A percentile compares a stretch with the other conserved stretches of the same genome.
These are phyloP conservation scores for Danio rerio DNA, from an alignment of 2,113 vertebrate genomes.

Conservation along the genomic window GRCz12tu NC_133196.1:30466001-30466500, in stretches of 20 bases:
- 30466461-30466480: slow-evolving; percentile 71
- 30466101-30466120: neutral
- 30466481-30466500: slow-evolving; percentile 63
- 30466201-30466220: neutral
- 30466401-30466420: too few species aligned
- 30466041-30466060: slow-evolving; percentile 36
- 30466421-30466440: neutral
- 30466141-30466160: neutral
- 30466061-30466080: neutral
- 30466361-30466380: neutral
- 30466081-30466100: neutral
- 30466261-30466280: neutral
- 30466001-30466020: neutral
- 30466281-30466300: slow-evolving; percentile 11
- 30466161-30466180: slow-evolving; percentile 20
- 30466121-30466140: slow-evolving; percentile 38
- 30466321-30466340: slow-evolving; percentile 47
- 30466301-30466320: neutral
- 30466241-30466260: slow-evolving; percentile 39
- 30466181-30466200: slow-evolving; percentile 32
- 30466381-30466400: too few species aligned
- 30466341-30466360: neutral
- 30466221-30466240: slow-evolving; percentile 37
- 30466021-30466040: slow-evolving; percentile 13
- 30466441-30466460: slow-evolving; percentile 54